Evolutionary conservation across 2,888 invertebrate genomes (phyloP).

Genomic region (Osedax frankpressi): DNA sequence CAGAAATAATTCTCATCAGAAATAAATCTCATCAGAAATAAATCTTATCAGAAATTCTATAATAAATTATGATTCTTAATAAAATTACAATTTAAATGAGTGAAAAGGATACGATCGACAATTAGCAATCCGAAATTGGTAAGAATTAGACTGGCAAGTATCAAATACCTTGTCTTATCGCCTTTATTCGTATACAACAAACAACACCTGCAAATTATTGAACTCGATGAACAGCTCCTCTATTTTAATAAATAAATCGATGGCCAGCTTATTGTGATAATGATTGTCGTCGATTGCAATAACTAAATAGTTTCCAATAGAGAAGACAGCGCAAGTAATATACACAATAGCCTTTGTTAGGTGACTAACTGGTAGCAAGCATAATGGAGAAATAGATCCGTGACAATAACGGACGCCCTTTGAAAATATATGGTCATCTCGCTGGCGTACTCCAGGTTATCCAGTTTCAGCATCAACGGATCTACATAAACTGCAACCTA

Average conservation of each 20-base stretch:
- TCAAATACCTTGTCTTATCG: neutral
- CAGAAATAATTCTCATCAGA: too few species aligned
- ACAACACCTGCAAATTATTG: neutral
- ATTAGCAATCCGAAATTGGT: constrained; percentile 74
- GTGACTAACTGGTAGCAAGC: neutral
- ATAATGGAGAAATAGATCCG: constrained; percentile 60
- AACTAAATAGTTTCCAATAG: too few species aligned
- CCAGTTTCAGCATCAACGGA: constrained; percentile 65
- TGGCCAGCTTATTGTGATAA: too few species aligned
- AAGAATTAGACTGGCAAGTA: constrained; percentile 54
- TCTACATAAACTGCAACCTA: constrained; percentile 62
- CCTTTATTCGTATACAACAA: neutral
- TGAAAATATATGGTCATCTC: constrained; percentile 70
- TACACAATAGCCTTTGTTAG: too few species aligned
- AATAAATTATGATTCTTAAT: too few species aligned
- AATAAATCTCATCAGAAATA: too few species aligned
- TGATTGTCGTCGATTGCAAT: too few species aligned
- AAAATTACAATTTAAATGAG: too few species aligned
- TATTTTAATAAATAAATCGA: too few species aligned
- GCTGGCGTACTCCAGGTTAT: constrained; percentile 70
- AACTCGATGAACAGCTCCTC: too few species aligned
- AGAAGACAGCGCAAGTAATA: too few species aligned
- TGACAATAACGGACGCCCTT: constrained; percentile 70
- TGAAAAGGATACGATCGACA: constrained; percentile 61
- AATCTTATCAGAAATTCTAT: too few species aligned